These are phyloP conservation scores for Silurus asotus DNA, from an alignment of 2,113 vertebrate genomes.

Conservation along the genomic window DNA sequence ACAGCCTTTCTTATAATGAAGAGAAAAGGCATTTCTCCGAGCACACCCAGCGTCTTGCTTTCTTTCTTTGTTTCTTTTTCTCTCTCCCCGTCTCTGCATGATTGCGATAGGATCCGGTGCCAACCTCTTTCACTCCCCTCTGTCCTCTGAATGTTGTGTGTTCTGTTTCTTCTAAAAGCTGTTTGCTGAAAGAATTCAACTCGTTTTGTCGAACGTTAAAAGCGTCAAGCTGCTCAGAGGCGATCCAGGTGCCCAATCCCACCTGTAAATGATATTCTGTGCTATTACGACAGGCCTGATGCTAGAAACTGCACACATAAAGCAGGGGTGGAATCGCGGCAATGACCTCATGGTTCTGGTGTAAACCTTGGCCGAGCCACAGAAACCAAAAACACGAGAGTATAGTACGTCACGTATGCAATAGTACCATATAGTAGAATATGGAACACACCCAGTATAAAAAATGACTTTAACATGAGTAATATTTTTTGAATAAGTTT, in stretches of 20 bases:
- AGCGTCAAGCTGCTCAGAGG: background rate
- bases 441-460: background rate
- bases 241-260: background rate
- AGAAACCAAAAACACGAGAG: background rate
- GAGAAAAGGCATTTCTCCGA: background rate
- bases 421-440: no score
- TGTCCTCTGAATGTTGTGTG: background rate
- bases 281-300: background rate
- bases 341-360: background rate
- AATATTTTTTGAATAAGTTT: background rate
- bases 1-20: constrained; percentile 27
- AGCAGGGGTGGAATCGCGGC: background rate
- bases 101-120: constrained; percentile 1
- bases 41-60: background rate
- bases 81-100: constrained; percentile 1
- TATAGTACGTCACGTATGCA: background rate
- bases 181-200: background rate
- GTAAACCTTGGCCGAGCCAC: background rate
- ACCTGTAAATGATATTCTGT: background rate
- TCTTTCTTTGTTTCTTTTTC: background rate
- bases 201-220: background rate
- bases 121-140: background rate
- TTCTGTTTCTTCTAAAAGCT: background rate
- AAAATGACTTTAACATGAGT: background rate
- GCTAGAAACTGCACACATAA: background rate